phyloP scores from a whole-genome alignment of 2,113 vertebrate species.

The Odontesthes bonariensis region DNA sequence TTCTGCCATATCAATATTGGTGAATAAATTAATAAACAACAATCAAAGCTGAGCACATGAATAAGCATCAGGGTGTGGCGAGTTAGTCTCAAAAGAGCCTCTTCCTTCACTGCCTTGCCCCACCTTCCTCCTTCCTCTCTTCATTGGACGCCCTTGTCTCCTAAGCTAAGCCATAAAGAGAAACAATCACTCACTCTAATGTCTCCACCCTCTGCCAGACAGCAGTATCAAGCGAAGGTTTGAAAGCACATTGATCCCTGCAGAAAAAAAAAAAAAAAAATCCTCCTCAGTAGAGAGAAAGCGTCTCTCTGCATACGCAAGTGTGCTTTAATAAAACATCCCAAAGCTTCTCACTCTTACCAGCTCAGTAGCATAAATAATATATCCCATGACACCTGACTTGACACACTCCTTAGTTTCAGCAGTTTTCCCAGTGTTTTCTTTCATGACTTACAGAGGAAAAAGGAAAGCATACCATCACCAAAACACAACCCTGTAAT shows the following conservation, averaged over 20 bases:
- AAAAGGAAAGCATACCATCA: conserved; percentile 16
- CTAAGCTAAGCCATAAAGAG: conserved; percentile 19
- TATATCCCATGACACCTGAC: conserved; percentile 54
- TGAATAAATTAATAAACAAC: background rate
- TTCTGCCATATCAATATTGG: no score
- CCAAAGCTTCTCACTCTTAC: conserved; percentile 60
- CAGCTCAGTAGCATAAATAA: conserved; percentile 70
- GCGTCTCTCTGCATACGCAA: conserved; percentile 37
- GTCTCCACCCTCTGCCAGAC: conserved; percentile 44
- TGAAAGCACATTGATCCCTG: conserved; percentile 54
- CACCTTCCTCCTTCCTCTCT: conserved; percentile 23
- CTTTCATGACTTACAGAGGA: background rate
- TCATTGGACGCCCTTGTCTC: conserved; percentile 41
- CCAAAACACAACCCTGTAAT: conserved; percentile 34
- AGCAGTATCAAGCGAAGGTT: conserved; percentile 24
- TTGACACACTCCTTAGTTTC: conserved; percentile 16
- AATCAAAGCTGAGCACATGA: background rate
- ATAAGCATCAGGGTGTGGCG: conserved; percentile 55
- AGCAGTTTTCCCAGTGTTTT: background rate
- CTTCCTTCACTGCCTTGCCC: conserved; percentile 7
- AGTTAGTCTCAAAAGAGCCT: conserved; percentile 1
- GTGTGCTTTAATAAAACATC: conserved; percentile 70
- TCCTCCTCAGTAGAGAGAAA: conserved; percentile 44
- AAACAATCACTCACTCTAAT: conserved; percentile 40
- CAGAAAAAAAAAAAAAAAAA: background rate